Base-by-base conservation (phyloP, 2,113 vertebrate genomes). In the Rutilus rutilus region DNA sequence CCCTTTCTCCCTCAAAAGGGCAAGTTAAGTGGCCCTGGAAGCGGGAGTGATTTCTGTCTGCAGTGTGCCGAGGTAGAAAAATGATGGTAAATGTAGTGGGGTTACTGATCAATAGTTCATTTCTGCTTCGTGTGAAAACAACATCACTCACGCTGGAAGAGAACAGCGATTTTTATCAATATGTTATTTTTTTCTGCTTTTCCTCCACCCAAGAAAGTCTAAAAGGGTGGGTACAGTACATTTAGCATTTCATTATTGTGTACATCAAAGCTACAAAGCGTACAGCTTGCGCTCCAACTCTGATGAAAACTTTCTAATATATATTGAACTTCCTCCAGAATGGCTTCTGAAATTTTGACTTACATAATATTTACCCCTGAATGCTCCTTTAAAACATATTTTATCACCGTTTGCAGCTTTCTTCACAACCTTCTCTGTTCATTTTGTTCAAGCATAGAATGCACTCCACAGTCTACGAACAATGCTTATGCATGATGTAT, bases 21-120 rank as follows among this genome's bases (percentile, higher is more conserved):
- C 86, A 91, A 92, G 86, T 85, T 89, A 91, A 89, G 86, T 83
- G 91, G 87, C 91, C 92, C 84, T 89, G 89, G 92, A 91, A 91
- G 86, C 86, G 83, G 84, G 90, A 92, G 92, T 93, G 93, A 95
- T 94, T 93, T 92, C 92, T 94, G 92, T 92, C 93, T 50, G 82
- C 89, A 88, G 92, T 91, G 88, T 39, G 84, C 89, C 85, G 67
- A 1, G 88, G 79, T 75, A 90, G 92, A 94, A 91, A 94, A 93
- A 94, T 94, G 93, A 93, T 90, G 91, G 89, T 33, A 85, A 91
- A 91, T 92, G 88, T 90, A 88, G 88, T 88, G 89, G 62, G 85
- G 87, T 92, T 90, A 89, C 90, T 93, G 93, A 95, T 95, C 94
- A 92, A 95, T 95, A 95, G 83, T 85, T 87, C 93, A 94, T 95